Evolutionary conservation across 2,888 invertebrate species (phyloP).

Genomic region (Synergus umbraculus): DNA sequence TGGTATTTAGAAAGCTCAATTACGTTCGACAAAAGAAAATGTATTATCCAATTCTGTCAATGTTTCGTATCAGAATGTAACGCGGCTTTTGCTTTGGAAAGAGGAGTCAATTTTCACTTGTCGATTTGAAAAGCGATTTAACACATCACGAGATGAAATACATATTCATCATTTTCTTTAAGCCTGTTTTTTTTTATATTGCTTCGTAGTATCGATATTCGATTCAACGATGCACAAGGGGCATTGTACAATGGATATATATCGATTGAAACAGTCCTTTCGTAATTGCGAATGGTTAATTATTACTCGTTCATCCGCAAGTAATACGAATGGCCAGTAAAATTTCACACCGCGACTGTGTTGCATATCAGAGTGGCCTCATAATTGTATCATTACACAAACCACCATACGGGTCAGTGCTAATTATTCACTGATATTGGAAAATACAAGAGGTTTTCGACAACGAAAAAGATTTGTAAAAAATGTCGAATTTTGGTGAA

Average conservation of each 20-base stretch:
- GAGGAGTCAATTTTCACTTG: slow-evolving; percentile 9
- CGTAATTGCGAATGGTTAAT: slow-evolving; percentile 12
- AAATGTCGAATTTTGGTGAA: too few species aligned
- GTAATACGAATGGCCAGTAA: background rate
- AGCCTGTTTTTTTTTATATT: background rate
- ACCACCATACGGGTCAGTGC: background rate
- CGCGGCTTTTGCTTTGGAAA: background rate
- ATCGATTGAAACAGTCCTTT: slow-evolving; percentile 2
- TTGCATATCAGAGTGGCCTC: background rate
- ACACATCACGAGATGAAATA: slow-evolving; percentile 1
- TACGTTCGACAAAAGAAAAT: background rate
- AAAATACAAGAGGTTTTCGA: background rate
- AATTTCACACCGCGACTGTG: background rate
- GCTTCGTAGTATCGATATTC: background rate
- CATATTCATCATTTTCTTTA: slow-evolving; percentile 11
- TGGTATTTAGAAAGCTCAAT: background rate
- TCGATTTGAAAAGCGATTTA: slow-evolving; percentile 10
- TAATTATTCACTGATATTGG: slow-evolving; percentile 5
- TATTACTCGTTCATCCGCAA: slow-evolving; percentile 15
- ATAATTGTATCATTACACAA: slow-evolving; percentile 14
- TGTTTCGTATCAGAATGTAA: background rate
- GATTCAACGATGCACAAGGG: slow-evolving; percentile 3
- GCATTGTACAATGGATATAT: background rate
- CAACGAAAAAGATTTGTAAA: too few species aligned
- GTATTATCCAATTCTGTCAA: background rate